Evolutionary conservation across 1,140 invertebrate species (phyloP).

Genomic region (Achroia grisella): DNA sequence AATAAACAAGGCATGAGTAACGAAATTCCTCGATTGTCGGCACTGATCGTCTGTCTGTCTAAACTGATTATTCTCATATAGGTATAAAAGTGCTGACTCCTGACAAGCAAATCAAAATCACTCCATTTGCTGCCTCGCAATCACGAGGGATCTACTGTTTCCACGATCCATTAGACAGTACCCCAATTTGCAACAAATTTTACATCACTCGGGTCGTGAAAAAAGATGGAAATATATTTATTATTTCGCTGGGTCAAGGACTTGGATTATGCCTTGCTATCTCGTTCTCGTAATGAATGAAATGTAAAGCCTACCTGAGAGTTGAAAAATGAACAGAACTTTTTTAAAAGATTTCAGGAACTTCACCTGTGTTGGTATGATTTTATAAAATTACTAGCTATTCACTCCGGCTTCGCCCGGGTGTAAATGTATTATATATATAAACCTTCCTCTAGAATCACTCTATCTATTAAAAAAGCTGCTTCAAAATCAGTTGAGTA

Average conservation of each 20-base stretch:
- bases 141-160: constrained; percentile 14
- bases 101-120: constrained; percentile 20
- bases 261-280: constrained; percentile 8
- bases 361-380: no score
- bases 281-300: constrained; percentile 12
- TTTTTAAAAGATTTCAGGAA: neutral
- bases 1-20: no score
- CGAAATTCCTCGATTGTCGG: no score
- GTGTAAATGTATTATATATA: no score
- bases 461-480: no score
- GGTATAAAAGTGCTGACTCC: constrained; percentile 19
- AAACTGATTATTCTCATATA: constrained; percentile 11
- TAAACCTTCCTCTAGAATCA: no score
- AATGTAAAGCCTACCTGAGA: constrained; percentile 1
- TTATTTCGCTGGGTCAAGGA: constrained; percentile 17
- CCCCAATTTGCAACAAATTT: constrained; percentile 18
- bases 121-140: constrained; percentile 20
- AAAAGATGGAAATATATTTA: constrained; percentile 20
- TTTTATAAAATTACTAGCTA: no score
- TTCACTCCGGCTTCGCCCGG: no score
- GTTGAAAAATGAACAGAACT: neutral
- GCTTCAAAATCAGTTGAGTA: no score
- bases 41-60: no score
- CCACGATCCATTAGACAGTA: constrained; percentile 24
- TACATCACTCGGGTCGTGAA: neutral